phyloP scores from a whole-genome alignment of 2,888 invertebrate species.

The Pristionchus exspectatus region DNA sequence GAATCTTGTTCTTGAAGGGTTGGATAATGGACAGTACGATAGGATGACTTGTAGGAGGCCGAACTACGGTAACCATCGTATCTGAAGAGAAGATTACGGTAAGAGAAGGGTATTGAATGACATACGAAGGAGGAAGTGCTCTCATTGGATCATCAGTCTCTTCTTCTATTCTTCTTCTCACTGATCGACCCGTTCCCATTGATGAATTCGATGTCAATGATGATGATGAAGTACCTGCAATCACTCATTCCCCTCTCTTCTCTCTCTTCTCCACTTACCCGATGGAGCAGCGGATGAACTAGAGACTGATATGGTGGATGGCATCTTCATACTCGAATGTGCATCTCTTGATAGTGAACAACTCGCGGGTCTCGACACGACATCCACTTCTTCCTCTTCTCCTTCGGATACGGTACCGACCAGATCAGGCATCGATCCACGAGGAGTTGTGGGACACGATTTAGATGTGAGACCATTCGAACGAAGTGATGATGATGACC shows the following conservation, averaged over 20 bases:
- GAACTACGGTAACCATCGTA: conserved; percentile 76
- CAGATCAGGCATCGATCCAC: conserved; percentile 77
- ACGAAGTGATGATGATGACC: conserved; percentile 25
- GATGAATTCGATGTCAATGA: conserved; percentile 52
- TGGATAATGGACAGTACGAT: conserved; percentile 76
- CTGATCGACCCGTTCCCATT: conserved; percentile 44
- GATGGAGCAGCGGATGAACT: conserved; percentile 44
- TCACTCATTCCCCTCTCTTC: not conserved
- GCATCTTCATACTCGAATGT: conserved; percentile 35
- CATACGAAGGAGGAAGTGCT: conserved; percentile 45
- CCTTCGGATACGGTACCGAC: conserved; percentile 54
- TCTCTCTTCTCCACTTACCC: conserved; percentile 13
- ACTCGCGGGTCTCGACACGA: conserved; percentile 15
- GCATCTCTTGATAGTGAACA: conserved; percentile 4
- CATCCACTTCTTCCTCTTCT: conserved; percentile 52
- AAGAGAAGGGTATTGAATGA: not conserved
- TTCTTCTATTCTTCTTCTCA: conserved; percentile 37
- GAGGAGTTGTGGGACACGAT: conserved; percentile 77
- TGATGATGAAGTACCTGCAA: conserved; percentile 50
- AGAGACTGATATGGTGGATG: conserved; percentile 45
- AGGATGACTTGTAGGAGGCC: conserved; percentile 74
- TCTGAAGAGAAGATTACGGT: conserved; percentile 43
- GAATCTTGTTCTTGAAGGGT: conserved; percentile 67
- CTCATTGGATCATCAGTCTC: not conserved
- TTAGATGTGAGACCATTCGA: conserved; percentile 59